phyloP scores from a whole-genome alignment of 2,113 vertebrate genomes.

The Vulpes vulpes region DNA sequence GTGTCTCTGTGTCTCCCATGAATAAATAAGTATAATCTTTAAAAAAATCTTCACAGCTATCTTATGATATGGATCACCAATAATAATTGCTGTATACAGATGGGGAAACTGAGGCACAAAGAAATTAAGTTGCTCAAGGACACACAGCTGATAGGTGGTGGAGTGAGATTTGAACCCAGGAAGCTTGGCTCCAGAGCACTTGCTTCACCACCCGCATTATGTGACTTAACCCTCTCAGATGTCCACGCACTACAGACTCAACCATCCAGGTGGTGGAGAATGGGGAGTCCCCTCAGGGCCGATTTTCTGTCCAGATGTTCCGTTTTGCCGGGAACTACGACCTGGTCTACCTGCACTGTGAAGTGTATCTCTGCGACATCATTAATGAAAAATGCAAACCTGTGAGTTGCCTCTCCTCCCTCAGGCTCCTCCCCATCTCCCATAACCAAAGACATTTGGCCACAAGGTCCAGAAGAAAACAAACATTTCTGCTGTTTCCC shows the following conservation, averaged over 20 bases:
- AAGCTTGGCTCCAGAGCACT: not conserved
- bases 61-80: not conserved
- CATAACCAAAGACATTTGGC: not conserved
- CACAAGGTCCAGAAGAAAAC: not conserved
- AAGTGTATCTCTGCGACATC: slow-evolving; percentile 77
- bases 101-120: not conserved
- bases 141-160: not conserved
- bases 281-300: slow-evolving; percentile 73
- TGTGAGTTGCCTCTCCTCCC: slow-evolving; percentile 47
- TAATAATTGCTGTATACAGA: not conserved
- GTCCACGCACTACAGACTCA: slow-evolving; percentile 60
- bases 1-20: too few species aligned
- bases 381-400: slow-evolving; percentile 71
- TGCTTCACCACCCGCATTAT: not conserved
- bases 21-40: too few species aligned
- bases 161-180: not conserved
- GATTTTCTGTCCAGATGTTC: slow-evolving; percentile 82
- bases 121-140: not conserved
- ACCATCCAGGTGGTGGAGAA: slow-evolving; percentile 80
- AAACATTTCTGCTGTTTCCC: not conserved
- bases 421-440: not conserved
- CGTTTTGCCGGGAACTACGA: slow-evolving; percentile 79
- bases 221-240: not conserved
- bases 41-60: not conserved
- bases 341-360: slow-evolving; percentile 81